Evolutionary conservation across 2,888 invertebrate genomes (phyloP).

Genomic region (Hirtodrosophila alboralis): DNA sequence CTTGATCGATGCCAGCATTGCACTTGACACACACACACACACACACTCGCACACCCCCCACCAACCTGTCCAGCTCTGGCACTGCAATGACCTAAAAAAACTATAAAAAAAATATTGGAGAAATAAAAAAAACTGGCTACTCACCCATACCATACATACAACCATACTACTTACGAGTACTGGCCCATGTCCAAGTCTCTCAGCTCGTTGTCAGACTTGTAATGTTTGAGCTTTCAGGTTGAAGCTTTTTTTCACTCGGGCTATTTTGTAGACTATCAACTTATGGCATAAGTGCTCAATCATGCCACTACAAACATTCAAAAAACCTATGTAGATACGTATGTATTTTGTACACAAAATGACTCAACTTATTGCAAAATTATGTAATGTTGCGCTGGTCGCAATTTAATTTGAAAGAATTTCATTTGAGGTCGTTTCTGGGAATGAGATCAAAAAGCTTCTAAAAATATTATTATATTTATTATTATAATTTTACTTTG

Average conservation of each 20-base stretch:
- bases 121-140: conserved; percentile 34
- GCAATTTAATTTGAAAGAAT: conserved; percentile 52
- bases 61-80: conserved; percentile 37
- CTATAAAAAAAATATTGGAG: conserved; percentile 24
- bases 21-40: conserved; percentile 79
- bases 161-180: conserved; percentile 19
- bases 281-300: conserved; percentile 69
- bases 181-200: conserved; percentile 33
- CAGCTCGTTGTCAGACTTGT: conserved; percentile 38
- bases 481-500: no score
- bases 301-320: conserved; percentile 47
- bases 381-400: conserved; percentile 55
- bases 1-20: conserved; percentile 73
- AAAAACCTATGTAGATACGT: conserved; percentile 1
- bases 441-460: background rate
- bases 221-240: conserved; percentile 59
- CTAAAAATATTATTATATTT: background rate
- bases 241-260: conserved; percentile 59
- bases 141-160: no score
- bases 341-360: conserved; percentile 28
- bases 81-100: conserved; percentile 60
- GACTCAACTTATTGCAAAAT: conserved; percentile 63
- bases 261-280: conserved; percentile 34
- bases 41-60: no score
- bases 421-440: conserved; percentile 44